Evolutionary conservation across 1,140 invertebrate genomes (phyloP), one percentile per base, ranked within the genome.

Genomic region (Aphidius ervi): DNA sequence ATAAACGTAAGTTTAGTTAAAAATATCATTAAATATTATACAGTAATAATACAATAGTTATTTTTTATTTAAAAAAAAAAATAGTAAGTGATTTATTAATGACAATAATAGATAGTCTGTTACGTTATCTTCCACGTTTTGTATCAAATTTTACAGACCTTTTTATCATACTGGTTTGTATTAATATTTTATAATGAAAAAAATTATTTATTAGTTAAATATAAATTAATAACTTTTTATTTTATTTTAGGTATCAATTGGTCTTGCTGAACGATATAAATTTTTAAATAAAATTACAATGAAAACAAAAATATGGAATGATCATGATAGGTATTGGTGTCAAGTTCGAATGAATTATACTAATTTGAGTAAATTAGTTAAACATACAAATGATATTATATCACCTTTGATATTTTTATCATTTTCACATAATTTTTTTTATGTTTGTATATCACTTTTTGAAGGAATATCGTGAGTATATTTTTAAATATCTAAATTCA

Each of bases 351-450:
- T 83, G 66, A 79, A 82, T 63, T 88, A 86, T 64, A 84, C 85
- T 4, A 77, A 73, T 66, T 67, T 87, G 4, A 83, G 82, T 58
- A 73, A 74, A 16, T 66, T 87, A 1, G 85, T 84, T 23, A 84
- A 81, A 63, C 76, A 75, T 47, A 73, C 85, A 9, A 85, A 87
- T 63, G 69, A 82, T 37, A 68, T 80, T 42, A 75, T 88, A 46
- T 85, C 85, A 0, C 70, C 77, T 0, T 79, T 89, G 3, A 81
- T 87, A 5, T 72, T 90, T 2, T 68, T 88, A 6, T 88, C 88
- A 0, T 89, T 88, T 59, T 82, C 81, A 3, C 86, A 85, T 62
- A 90, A 90, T 72, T 71, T 90, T 0, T 89, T 88, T 66, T 90
- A 88, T 53, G 86, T 90, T 41, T 88, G 88, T 54, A 74, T 88